Evolutionary conservation across 1,140 invertebrate genomes (phyloP).

Genomic region (Parasteatoda tepidariorum): DNA sequence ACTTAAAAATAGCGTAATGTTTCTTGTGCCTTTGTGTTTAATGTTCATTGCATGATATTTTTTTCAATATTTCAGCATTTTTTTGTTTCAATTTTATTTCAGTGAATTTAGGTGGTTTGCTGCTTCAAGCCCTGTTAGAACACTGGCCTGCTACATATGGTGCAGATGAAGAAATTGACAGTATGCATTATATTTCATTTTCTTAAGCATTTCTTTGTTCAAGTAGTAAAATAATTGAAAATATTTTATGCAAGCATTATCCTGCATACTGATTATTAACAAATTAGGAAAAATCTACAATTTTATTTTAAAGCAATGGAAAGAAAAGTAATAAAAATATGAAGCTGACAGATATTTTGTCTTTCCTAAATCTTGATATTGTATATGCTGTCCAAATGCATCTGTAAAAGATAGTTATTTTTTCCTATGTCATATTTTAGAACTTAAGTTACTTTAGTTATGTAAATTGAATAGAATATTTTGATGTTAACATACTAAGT

Average conservation of each 20-base stretch:
- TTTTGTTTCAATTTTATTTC: slow-evolving; percentile 67
- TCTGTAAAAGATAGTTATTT: not conserved
- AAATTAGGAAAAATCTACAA: not conserved
- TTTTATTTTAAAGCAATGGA: not conserved
- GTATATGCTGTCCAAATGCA: not conserved
- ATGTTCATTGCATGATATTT: too few relatives aligned
- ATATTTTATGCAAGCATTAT: not conserved
- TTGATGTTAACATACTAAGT: too few relatives aligned
- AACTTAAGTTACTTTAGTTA: too few relatives aligned
- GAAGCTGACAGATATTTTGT: not conserved
- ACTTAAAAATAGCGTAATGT: too few relatives aligned
- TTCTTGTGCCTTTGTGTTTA: too few relatives aligned
- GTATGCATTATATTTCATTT: not conserved
- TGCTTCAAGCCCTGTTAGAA: slow-evolving; percentile 94
- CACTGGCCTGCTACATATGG: slow-evolving; percentile 85
- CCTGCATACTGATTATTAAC: too few relatives aligned
- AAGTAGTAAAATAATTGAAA: not conserved
- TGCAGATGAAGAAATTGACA: slow-evolving; percentile 73
- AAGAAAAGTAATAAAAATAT: not conserved
- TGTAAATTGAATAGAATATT: too few relatives aligned
- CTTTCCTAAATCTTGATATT: not conserved
- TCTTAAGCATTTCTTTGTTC: not conserved
- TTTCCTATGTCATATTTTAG: not conserved
- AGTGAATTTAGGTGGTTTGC: slow-evolving; percentile 95
- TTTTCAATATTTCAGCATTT: too few relatives aligned